Conservation (phyloP, 2,797 vertebrate genomes). For the Alosa sapidissima region DNA sequence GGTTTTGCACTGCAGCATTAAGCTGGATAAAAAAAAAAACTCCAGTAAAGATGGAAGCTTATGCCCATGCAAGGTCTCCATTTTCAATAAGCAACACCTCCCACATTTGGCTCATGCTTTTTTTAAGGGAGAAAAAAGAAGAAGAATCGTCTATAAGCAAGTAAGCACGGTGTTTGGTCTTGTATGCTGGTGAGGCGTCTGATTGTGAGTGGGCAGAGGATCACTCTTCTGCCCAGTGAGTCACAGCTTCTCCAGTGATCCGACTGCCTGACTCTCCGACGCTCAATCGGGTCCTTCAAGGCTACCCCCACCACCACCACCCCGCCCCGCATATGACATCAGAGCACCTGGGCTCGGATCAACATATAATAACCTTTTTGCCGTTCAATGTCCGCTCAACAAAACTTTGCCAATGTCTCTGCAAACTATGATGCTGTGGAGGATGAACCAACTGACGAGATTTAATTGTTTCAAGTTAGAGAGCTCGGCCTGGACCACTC, state of each 20-base stretch:
- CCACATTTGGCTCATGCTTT: neutral
- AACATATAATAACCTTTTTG: neutral
- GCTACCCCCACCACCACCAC: neutral
- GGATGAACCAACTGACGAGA: neutral
- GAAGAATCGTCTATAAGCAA: neutral
- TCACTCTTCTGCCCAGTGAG: neutral
- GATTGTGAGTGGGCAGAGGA: constrained; percentile 23
- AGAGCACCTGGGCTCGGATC: neutral
- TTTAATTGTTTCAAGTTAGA: neutral
- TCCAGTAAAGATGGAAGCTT: neutral
- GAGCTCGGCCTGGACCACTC: neutral
- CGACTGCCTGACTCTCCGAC: neutral
- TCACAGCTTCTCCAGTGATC: neutral
- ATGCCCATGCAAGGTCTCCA: neutral
- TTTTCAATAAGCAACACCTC: constrained; percentile 4
- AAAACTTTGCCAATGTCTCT: neutral
- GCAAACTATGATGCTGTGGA: neutral
- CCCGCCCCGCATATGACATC: neutral
- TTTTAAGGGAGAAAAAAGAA: neutral
- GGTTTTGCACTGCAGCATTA: neutral
- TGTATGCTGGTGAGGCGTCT: neutral
- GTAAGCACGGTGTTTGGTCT: neutral
- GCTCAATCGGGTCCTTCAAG: neutral
- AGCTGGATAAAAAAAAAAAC: neutral
- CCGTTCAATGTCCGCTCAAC: neutral